Conservation (phyloP, 2,797 vertebrate species). For the Oreortyx pictus region DNA sequence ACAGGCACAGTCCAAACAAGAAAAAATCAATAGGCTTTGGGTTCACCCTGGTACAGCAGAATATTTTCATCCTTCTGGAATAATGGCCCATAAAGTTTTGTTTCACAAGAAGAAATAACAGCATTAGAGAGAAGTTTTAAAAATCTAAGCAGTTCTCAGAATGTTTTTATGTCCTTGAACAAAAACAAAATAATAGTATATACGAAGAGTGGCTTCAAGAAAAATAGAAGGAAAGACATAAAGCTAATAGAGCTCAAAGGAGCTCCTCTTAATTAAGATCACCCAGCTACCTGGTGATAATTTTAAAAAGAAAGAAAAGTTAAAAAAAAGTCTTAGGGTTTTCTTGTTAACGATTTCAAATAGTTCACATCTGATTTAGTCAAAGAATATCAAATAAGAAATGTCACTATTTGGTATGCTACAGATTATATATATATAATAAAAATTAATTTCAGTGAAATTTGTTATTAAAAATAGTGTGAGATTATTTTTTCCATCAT, state of each 20-base stretch:
- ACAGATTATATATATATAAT: not conserved
- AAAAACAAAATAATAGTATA: not conserved
- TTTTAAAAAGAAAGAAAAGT: not conserved
- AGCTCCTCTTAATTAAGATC: not conserved
- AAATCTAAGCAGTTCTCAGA: not conserved
- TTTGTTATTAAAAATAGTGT: not conserved
- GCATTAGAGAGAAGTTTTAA: not conserved
- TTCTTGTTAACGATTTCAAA: not conserved
- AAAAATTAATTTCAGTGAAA: not conserved
- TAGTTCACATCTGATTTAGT: not conserved
- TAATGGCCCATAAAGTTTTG: not conserved
- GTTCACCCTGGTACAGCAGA: not conserved
- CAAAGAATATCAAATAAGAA: not conserved
- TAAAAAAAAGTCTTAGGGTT: not conserved
- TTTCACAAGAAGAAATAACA: not conserved
- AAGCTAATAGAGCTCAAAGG: not conserved
- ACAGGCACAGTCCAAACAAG: not conserved
- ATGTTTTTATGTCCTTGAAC: not conserved
- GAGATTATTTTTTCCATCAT: not conserved
- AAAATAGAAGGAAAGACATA: not conserved
- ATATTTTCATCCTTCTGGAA: not conserved
- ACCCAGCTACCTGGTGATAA: not conserved
- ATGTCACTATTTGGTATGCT: not conserved
- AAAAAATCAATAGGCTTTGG: not conserved
- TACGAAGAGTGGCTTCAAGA: not conserved